phyloP scores from a whole-genome alignment of 2,888 invertebrate species.

The Metacarcinus magister region DNA sequence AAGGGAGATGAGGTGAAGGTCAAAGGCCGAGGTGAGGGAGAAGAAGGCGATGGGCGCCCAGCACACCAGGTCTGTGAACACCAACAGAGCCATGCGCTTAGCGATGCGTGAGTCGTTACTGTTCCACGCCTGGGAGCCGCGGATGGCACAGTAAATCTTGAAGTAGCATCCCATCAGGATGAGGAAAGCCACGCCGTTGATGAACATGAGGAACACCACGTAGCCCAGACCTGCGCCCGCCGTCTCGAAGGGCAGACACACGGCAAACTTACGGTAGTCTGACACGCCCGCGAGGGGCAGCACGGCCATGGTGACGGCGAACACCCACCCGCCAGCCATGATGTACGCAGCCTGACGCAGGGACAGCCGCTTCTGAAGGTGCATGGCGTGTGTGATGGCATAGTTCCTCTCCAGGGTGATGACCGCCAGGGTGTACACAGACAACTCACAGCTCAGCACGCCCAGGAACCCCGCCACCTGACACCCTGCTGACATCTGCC shows the following conservation, averaged over 20 bases:
- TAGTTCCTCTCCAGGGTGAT: conserved; percentile 98
- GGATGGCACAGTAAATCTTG: conserved; percentile 98
- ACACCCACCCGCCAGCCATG: conserved; percentile 96
- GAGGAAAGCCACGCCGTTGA: conserved; percentile 96
- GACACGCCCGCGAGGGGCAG: conserved; percentile 96
- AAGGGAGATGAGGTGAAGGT: conserved; percentile 94
- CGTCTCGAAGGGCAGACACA: conserved; percentile 97
- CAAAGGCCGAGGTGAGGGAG: conserved; percentile 96
- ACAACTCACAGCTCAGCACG: conserved; percentile 96
- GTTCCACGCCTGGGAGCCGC: conserved; percentile 97
- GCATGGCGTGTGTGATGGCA: conserved; percentile 99
- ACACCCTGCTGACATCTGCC: conserved; percentile 98
- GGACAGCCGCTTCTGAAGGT: conserved; percentile 95
- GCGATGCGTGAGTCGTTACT: conserved; percentile 98
- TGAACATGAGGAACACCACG: conserved; percentile 94
- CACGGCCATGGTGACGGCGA: conserved; percentile 93
- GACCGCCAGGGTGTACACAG: conserved; percentile 97
- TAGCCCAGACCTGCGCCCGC: conserved; percentile 92
- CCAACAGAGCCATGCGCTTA: conserved; percentile 97
- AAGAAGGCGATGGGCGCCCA: conserved; percentile 99
- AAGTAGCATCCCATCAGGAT: conserved; percentile 98
- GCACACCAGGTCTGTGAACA: conserved; percentile 98
- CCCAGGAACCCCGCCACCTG: conserved; percentile 97
- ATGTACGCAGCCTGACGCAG: conserved; percentile 95
- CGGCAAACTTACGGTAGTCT: conserved; percentile 97